Percentiles rank a stretch among this genome's conserved stretches.
Conservation (phyloP, 2,797 vertebrate genomes). For the Spinus olivaceus region DNA sequence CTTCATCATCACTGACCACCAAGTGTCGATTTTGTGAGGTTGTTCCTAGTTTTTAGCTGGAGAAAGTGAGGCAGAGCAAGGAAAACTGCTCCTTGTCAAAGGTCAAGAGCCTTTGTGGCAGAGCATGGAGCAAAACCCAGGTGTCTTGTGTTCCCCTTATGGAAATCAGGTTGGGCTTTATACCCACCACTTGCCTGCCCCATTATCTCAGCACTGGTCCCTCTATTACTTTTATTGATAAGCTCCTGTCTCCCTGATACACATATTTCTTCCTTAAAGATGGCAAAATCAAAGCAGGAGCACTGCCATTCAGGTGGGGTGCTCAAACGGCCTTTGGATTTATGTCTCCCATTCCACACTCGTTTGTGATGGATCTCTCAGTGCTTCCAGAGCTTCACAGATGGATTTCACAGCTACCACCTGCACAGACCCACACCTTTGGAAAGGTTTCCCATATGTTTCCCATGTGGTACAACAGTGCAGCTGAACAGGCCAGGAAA, state of each 20-base stretch:
- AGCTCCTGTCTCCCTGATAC: background rate
- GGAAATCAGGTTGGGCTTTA: background rate
- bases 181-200: background rate
- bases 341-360: background rate
- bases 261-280: background rate
- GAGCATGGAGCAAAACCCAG: background rate
- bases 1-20: rapidly evolving
- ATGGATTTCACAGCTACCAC: background rate
- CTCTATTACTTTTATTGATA: background rate
- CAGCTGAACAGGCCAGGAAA: background rate
- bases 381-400: background rate
- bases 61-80: background rate
- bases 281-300: background rate
- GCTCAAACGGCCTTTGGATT: background rate
- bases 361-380: background rate
- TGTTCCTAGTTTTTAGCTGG: background rate
- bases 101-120: too few species aligned
- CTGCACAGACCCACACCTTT: background rate
- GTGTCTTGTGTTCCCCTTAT: rapidly evolving
- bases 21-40: background rate
- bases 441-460: background rate
- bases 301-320: background rate
- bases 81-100: background rate
- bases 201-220: background rate
- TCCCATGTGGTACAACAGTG: rapidly evolving